These are phyloP conservation scores for Sapajus apella DNA, from an alignment of 2,113 vertebrate genomes.

Conservation along the genomic window DNA sequence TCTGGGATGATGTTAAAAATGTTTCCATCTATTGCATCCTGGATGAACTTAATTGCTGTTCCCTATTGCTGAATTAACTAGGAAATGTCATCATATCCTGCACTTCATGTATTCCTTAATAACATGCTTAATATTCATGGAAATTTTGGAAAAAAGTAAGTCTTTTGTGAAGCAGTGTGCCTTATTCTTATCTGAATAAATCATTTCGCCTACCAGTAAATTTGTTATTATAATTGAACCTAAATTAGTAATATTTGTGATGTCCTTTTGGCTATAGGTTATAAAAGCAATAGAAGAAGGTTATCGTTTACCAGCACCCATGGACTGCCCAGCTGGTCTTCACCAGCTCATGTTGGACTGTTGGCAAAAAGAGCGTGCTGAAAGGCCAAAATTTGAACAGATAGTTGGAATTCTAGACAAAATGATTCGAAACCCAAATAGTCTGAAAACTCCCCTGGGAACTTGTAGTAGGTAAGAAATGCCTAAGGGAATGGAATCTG, in stretches of 20 bases:
- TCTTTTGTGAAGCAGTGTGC: slow-evolving; percentile 43
- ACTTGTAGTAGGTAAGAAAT: slow-evolving; percentile 95
- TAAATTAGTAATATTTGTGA: slow-evolving; percentile 60
- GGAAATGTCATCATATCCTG: slow-evolving; percentile 73
- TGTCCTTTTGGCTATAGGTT: slow-evolving; percentile 87
- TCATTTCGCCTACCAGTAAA: slow-evolving; percentile 33
- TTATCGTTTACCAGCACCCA: slow-evolving; percentile 97
- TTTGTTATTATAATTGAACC: slow-evolving; percentile 50
- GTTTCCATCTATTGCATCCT: slow-evolving; percentile 75
- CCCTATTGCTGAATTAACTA: slow-evolving; percentile 75
- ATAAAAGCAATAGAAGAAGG: slow-evolving; percentile 99
- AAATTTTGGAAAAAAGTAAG: slow-evolving; percentile 42
- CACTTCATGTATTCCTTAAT: slow-evolving; percentile 51
- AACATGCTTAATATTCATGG: slow-evolving; percentile 72
- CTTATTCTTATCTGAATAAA: slow-evolving; percentile 47
- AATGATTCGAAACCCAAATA: slow-evolving; percentile 99
- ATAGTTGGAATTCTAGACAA: slow-evolving; percentile 98
- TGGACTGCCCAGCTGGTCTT: slow-evolving; percentile 98
- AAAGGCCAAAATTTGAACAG: slow-evolving; percentile 99
- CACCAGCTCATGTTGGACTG: slow-evolving; percentile 99
- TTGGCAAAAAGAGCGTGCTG: slow-evolving; percentile 97
- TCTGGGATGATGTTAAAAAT: slow-evolving; percentile 79
- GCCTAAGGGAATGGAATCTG: neutral
- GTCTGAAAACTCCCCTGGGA: slow-evolving; percentile 96
- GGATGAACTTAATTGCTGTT: slow-evolving; percentile 81